A percentile compares a stretch with the other conserved stretches of the same genome.
phyloP scores from a whole-genome alignment of 2,797 vertebrate species.

The Silurus aristotelis region DNA sequence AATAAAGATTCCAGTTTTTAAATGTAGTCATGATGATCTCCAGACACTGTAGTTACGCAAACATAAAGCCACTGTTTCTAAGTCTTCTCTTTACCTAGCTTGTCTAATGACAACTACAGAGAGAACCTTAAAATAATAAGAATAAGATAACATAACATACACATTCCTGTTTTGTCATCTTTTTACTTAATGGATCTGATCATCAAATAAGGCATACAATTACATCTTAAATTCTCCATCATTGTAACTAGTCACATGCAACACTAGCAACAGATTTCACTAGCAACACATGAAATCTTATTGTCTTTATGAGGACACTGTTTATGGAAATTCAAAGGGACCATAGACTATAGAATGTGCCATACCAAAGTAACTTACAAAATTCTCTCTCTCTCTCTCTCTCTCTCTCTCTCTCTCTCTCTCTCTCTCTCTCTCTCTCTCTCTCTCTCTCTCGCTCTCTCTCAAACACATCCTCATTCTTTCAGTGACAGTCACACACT shows the following conservation, averaged over 20 bases:
- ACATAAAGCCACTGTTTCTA: slow-evolving; percentile 19
- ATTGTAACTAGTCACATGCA: neutral
- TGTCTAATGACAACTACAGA: neutral
- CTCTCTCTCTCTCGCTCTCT: too few relatives aligned
- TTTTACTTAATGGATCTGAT: neutral
- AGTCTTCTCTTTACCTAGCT: neutral
- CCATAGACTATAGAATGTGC: neutral
- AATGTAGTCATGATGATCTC: slow-evolving; percentile 51
- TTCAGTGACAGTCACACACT: too few relatives aligned
- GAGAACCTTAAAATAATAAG: neutral
- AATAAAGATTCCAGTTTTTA: slow-evolving; percentile 43
- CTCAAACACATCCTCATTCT: too few relatives aligned
- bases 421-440: too few relatives aligned
- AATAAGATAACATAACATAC: neutral
- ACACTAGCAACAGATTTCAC: too few relatives aligned
- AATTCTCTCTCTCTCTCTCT: too few relatives aligned
- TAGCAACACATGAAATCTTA: neutral
- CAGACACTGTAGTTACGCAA: slow-evolving; percentile 38
- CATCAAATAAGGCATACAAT: neutral
- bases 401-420: too few relatives aligned
- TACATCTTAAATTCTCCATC: neutral
- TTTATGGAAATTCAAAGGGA: slow-evolving; percentile 14
- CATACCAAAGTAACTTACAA: neutral
- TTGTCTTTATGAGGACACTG: neutral
- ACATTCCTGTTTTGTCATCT: neutral